Base-by-base conservation (phyloP, 2,888 invertebrate genomes). In the Cephus runcator region DNA sequence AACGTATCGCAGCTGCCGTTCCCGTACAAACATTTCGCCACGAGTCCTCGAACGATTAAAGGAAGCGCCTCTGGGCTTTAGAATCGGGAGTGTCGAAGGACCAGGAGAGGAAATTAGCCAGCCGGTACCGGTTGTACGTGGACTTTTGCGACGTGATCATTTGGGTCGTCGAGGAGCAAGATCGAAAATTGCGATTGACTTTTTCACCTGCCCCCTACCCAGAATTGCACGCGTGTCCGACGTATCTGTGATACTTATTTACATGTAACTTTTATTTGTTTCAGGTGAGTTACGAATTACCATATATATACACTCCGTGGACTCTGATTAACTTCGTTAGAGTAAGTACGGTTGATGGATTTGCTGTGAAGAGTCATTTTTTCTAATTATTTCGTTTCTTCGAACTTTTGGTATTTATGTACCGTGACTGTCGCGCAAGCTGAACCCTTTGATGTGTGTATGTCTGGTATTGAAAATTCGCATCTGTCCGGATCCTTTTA, bases 1-100 rank as follows among this genome's bases (percentile, higher is more conserved):
- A 73, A 75, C 69, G 56, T 30, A 30, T 56, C 12, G 79, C 79
- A 83, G 79, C 79, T 82, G 82, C 78, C 30, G 69, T 2, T 6
- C 2, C 0, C 23, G 56, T 56, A 56, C 2, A 56, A 56, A 56
- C 75, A 76, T 80, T 78, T 78, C 75, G 79, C 78, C 76, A 75
- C 79, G 76, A 76, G 73, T 71, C 71, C 12, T 15, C 33, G 71
- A 71, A 34, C 71, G 56, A 56, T 56, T 56, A 23, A 23, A 56
- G 56, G 23, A 56, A 56, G 23, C 56, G 56, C 56, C 56, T 2
- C 0, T 23, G 23, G 23, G 9, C 15, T 23, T 56, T 56, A 56
- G 23, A 23, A 1, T 23, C 9, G 23, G 40, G 2, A 56, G 56
- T 56, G 56, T 56, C 56, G 15, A 56, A 2, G 23, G 56, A 23